Conservation (phyloP, 2,888 invertebrate species). For the Epicampocera succincta region DNA sequence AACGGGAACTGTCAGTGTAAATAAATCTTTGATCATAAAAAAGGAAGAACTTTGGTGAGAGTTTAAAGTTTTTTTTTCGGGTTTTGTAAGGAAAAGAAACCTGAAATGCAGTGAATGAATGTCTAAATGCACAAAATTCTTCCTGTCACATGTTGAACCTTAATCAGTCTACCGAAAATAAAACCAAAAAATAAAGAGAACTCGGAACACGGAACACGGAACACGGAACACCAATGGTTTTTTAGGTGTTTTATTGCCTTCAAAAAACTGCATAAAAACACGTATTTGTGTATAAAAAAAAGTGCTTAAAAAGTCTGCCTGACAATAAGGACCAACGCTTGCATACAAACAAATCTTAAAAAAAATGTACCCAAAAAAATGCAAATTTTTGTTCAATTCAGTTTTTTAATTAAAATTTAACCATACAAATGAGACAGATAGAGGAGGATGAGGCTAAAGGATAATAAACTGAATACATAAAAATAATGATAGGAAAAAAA, state of each 20-base stretch:
- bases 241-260: conserved; percentile 12
- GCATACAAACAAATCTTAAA: background rate
- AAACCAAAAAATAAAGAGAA: conserved; percentile 1
- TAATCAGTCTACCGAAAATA: conserved; percentile 44
- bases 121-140: conserved; percentile 51
- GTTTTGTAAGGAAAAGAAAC: conserved; percentile 57
- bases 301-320: conserved; percentile 28
- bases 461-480: conserved; percentile 27
- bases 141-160: conserved; percentile 45
- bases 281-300: conserved; percentile 31
- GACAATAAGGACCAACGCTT: conserved; percentile 12
- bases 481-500: conserved; percentile 44
- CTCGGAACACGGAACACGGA: too few relatives aligned
- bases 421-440: conserved; percentile 66
- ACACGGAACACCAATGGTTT: background rate
- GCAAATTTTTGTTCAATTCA: conserved; percentile 51
- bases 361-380: conserved; percentile 57
- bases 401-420: conserved; percentile 55
- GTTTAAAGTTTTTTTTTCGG: conserved; percentile 48
- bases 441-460: conserved; percentile 60
- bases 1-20: conserved; percentile 40
- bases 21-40: conserved; percentile 42
- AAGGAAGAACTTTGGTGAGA: conserved; percentile 44
- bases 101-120: conserved; percentile 51
- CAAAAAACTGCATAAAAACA: conserved; percentile 43